phyloP scores from a whole-genome alignment of 2,797 vertebrate species.

The Loriculus beryllinus region DNA sequence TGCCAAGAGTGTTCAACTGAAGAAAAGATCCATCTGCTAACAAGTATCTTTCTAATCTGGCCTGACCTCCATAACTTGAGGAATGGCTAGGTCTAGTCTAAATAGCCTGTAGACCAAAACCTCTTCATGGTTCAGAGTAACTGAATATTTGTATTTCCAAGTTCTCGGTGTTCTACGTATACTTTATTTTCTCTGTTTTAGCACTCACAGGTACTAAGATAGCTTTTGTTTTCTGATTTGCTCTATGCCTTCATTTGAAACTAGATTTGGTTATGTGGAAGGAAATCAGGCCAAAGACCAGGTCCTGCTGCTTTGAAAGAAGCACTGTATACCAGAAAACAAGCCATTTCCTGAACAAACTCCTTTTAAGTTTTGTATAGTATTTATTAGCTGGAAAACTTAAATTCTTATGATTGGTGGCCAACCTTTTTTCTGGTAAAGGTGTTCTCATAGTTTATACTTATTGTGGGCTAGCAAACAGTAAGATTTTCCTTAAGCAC shows the following conservation, averaged over 20 bases:
- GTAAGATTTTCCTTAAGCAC: accelerated
- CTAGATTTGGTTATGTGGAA: background rate
- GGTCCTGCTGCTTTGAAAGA: background rate
- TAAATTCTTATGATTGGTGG: background rate
- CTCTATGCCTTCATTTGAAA: background rate
- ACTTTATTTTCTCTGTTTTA: background rate
- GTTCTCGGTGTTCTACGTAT: background rate
- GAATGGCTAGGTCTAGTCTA: background rate
- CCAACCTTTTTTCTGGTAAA: background rate
- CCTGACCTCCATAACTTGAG: background rate
- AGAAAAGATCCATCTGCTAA: background rate
- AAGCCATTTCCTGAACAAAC: background rate
- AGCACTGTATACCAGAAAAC: background rate
- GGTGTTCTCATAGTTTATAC: background rate
- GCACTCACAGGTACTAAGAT: background rate
- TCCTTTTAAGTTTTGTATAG: background rate
- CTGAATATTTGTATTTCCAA: background rate
- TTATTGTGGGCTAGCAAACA: accelerated
- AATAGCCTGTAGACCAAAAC: background rate
- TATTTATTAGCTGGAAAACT: background rate
- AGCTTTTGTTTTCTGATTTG: background rate
- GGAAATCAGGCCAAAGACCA: background rate
- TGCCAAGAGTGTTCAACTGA: background rate
- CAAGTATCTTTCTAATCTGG: background rate
- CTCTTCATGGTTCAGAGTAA: background rate